These are phyloP conservation scores for Cephus runcator DNA, from an alignment of 2,888 invertebrate genomes.

Conservation along the genomic window DNA sequence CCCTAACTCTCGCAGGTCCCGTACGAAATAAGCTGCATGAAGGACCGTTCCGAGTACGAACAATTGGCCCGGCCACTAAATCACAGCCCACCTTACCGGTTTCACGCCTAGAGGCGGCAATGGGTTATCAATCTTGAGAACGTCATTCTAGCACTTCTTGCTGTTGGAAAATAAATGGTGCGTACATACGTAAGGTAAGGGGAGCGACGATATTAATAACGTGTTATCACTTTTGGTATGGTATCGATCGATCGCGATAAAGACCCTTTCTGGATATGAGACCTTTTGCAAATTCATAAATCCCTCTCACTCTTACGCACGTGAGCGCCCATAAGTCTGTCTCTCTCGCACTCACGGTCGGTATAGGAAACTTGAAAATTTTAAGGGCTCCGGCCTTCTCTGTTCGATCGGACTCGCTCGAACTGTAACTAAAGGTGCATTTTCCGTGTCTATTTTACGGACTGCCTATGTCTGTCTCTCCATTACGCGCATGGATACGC, in stretches of 20 bases:
- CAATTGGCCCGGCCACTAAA: background rate
- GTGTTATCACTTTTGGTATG: background rate
- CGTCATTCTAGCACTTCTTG: background rate
- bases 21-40: background rate
- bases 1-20: background rate
- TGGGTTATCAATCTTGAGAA: background rate
- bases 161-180: background rate
- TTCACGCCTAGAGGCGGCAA: background rate
- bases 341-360: background rate
- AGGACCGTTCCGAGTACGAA: background rate
- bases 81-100: background rate
- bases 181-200: background rate
- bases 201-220: background rate
- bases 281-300: background rate
- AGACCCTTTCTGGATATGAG: background rate
- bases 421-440: no score
- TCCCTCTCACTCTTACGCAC: background rate
- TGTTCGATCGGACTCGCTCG: no score
- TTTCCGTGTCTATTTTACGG: no score
- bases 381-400: no score
- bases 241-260: background rate
- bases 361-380: background rate
- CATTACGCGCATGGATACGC: no score
- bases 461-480: no score
- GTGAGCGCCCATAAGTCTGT: background rate